These are phyloP conservation scores for Aphrophora alni DNA, from an alignment of 2,888 invertebrate genomes.

Conservation along the genomic window DNA sequence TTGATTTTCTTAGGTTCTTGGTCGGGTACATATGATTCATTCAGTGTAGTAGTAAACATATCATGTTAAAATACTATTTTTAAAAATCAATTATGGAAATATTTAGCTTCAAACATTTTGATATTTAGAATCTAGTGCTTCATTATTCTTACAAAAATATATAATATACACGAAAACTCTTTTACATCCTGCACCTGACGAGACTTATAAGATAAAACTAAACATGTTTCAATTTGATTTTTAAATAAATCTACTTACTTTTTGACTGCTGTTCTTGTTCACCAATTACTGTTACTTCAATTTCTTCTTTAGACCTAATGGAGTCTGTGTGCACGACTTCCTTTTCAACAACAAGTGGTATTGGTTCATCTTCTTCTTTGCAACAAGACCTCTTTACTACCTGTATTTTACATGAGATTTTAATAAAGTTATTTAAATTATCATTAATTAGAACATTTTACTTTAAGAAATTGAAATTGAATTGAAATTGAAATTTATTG, in stretches of 20 bases:
- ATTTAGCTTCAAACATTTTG: too few relatives aligned
- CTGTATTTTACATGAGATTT: too few relatives aligned
- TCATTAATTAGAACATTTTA: neutral
- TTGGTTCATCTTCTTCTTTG: slow-evolving; percentile 68
- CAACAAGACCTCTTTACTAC: slow-evolving; percentile 77
- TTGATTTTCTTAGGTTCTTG: too few relatives aligned
- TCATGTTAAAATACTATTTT: too few relatives aligned
- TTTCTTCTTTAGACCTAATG: slow-evolving; percentile 58
- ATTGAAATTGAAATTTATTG: too few relatives aligned
- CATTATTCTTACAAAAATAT: neutral
- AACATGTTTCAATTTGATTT: neutral
- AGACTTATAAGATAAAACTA: neutral
- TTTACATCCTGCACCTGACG: too few relatives aligned
- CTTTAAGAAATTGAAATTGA: too few relatives aligned
- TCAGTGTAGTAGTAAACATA: too few relatives aligned
- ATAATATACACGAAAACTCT: too few relatives aligned
- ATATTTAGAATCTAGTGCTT: too few relatives aligned
- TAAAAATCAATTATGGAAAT: too few relatives aligned
- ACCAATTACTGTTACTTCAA: slow-evolving; percentile 52
- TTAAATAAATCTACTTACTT: slow-evolving; percentile 9
- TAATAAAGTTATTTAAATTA: neutral
- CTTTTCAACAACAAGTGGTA: slow-evolving; percentile 53
- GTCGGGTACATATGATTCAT: too few relatives aligned
- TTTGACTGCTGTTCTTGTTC: slow-evolving; percentile 28
- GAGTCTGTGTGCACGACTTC: slow-evolving; percentile 54